Base-by-base conservation (phyloP, 2,797 vertebrate species). In the Lepilemur ruficaudatus region DNA sequence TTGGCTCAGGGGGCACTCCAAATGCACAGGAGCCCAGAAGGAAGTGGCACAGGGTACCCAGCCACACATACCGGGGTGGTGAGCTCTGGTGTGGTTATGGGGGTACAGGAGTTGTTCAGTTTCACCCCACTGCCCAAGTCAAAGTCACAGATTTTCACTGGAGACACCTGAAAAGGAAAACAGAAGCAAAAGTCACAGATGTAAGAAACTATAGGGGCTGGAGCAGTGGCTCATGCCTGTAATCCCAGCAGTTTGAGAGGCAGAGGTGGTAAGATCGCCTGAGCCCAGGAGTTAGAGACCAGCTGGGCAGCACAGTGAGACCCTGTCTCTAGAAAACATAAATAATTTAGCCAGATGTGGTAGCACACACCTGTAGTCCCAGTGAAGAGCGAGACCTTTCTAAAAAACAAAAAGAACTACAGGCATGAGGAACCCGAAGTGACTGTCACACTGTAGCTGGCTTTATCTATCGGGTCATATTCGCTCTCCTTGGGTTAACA, bases 71-170 rank as follows among this genome's bases (percentile, higher is more conserved):
- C 99, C 18, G 99, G 99, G 0, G 99, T 99, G 55, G 99, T 99
- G 98, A 99, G 98, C 94, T 99, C 99, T 0, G 99, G 99, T n/a
- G 99, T 99, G 0, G 99, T 99, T 98, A 99, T 99, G 0, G 99
- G 99, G 2, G 99, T 99, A 84, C 99, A 99, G 0, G 99, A 99
- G 90, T 99, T 99, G 98, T 99, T 99, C 95, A 99, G 98, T 98
- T 99, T 99, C 86, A 99, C 99, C 41, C 99, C 99, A 95, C 99
- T 99, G 82, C 99, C 99, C 97, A 99, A 98, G 93, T 99, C 99
- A 98, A 99, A 99, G 98, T 99, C 99, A 98, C 99, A 99, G 96
- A 99, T 99, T 98, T 99, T 99, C 85, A 99, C 99, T 12, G 99
- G 99, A 2, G 99, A 99, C 85, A 99, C 99, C 99, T 99, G 81